Evolutionary conservation across 2,113 vertebrate species (phyloP), one percentile per base, ranked within the genome.

Genomic region (Jacana jacana): DNA sequence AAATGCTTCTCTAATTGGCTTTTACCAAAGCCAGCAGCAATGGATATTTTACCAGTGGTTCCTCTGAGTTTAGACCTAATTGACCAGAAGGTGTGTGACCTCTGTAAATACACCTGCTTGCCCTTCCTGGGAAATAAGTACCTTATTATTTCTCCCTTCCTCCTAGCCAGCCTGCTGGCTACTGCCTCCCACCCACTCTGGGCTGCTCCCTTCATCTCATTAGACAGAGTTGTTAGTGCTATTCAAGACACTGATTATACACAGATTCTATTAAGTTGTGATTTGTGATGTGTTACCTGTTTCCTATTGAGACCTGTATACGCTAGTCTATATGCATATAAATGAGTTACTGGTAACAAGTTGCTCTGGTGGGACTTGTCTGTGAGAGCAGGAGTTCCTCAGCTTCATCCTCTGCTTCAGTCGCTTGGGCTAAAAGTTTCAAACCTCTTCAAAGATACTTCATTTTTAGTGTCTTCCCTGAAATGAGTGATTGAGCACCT

Each of bases 11-110:
- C 48, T 95, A 92, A 95, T 89, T 95, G 89, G 13, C 72, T 87
- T 93, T 71, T 79, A 9, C 69, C 48, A 60, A 92, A 92, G 94
- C 93, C 93, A 91, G 81, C 61, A 96, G 96, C 91, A 51, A 71
- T 76, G 95, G 86, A 96, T 96, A 75, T 64, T 97, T 93, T 44
- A 23, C 42, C 57, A 81, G 77, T 66, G 91, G 94, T 64, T 96
- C 72, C 77, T 93, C 81, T 92, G 81, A 86, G 70, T 87, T 93
- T 28, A 84, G 81, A 69, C 69, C 73, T 95, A 81, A 95, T 93
- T 97, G 94, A 75, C 72, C 77, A 93, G 77, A 19, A 94, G 76
- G 18, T 76, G 86, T 91, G 81, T 89, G 91, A 71, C 77, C 57
- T 91, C 83, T 91, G 0, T 58, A 78, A 94, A 75, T n/a, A 35